Base-by-base conservation (phyloP, 2,113 vertebrate species). In the Sylvia atricapilla region DNA sequence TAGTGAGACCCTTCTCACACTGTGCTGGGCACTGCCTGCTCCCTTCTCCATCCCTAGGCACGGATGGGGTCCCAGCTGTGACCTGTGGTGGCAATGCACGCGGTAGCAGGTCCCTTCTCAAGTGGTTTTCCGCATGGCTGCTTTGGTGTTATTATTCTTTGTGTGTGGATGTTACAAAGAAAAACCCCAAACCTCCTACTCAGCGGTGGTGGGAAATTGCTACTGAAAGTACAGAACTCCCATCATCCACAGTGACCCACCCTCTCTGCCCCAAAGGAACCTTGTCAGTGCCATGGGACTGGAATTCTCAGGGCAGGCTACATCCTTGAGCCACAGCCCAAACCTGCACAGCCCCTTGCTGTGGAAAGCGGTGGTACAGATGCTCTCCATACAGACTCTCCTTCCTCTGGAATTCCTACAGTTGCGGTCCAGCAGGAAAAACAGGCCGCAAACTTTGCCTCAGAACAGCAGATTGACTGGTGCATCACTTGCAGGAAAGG, bases 201-300 rank as follows among this genome's bases (percentile, higher is more conserved):
- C 0, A 0, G 15, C 56, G 75, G 62, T 15, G 6, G 30, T 10
- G 14, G 78, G 31, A 89, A 75, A 60, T 31, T 0, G 23, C 21
- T 63, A 7, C n/a, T 4, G n/a, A 31, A 44, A 62, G 77, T 15
- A 22, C 37, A 28, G 8, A 75, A 28, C 43, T 63, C 25, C 25
- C 52, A 21, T 4, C 27, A 68, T 1, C 74, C 33, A 17, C 41
- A 55, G 15, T 1, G 46, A 53, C 3, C 28, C 58, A 19, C 2
- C 7, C 4, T 1, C 3, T 2, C 1, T 2, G 18, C 5, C n/a
- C n/a, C 37, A 28, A 31, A 31, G 3, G 66, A 85, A 18, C 13
- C 59, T 14, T 17, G 2, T 20, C 63, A 30, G 15, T 46, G 11
- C 13, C 49, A 3, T 0, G 1, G 8, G 23, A 19, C 43, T 20